Evolutionary conservation across 1,140 invertebrate species (phyloP).

Genomic region (Marisa cornuarietis): DNA sequence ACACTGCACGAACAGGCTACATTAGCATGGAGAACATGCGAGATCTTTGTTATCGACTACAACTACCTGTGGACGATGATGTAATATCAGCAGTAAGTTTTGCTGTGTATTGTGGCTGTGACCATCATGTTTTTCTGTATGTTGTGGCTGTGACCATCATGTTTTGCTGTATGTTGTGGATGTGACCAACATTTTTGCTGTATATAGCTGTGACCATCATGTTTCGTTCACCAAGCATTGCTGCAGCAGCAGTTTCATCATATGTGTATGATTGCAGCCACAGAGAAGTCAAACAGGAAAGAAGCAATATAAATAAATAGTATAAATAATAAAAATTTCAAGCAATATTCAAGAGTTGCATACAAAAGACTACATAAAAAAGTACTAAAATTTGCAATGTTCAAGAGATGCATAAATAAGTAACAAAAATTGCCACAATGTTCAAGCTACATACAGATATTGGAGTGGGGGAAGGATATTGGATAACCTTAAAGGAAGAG

Average conservation of each 20-base stretch:
- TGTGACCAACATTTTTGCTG: neutral
- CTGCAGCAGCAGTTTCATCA: neutral
- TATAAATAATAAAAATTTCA: neutral
- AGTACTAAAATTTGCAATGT: too few relatives aligned
- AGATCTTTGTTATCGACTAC: conserved; percentile 56
- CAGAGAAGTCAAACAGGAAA: neutral
- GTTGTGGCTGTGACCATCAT: neutral
- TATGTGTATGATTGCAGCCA: neutral
- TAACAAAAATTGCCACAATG: neutral
- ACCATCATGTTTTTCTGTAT: neutral
- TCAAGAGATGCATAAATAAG: too few relatives aligned
- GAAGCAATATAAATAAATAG: neutral
- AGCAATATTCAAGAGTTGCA: neutral
- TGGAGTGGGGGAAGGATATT: neutral
- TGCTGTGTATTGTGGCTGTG: neutral
- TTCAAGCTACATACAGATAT: neutral
- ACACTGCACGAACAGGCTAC: conserved; percentile 61
- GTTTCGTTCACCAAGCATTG: neutral
- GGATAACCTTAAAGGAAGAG: too few relatives aligned
- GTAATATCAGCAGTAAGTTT: conserved; percentile 61
- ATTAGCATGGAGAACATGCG: conserved; percentile 61
- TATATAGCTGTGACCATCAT: neutral
- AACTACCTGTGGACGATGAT: conserved; percentile 64
- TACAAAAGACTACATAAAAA: too few relatives aligned
- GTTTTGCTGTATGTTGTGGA: neutral